phyloP scores from a whole-genome alignment of 2,797 vertebrate genomes.

The Hafferia zeledoni region DNA sequence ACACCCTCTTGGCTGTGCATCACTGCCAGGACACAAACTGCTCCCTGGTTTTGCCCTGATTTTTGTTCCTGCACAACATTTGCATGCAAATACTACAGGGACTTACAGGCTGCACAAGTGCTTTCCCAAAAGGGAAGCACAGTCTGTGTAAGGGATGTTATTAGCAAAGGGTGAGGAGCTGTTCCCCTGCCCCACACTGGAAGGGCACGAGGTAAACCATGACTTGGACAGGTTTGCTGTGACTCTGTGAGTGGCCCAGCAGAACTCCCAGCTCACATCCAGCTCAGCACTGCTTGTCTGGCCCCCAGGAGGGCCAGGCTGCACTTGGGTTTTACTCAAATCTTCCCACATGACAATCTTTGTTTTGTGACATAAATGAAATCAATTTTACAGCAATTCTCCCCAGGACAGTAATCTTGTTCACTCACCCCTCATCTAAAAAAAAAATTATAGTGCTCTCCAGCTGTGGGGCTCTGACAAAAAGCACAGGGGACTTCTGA shows the following conservation, averaged over 20 bases:
- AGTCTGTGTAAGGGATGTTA: neutral
- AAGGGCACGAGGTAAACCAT: rapidly evolving
- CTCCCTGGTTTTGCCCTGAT: neutral
- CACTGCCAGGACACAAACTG: neutral
- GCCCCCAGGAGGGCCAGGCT: neutral
- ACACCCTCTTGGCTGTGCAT: rapidly evolving
- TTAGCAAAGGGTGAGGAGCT: neutral
- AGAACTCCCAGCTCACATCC: neutral
- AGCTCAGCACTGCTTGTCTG: neutral
- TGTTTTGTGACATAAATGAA: neutral
- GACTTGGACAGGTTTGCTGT: neutral
- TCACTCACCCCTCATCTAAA: neutral
- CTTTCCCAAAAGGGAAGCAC: neutral
- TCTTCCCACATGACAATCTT: neutral
- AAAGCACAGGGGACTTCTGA: neutral
- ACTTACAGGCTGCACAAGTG: neutral
- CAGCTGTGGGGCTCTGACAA: neutral
- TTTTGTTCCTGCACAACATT: neutral
- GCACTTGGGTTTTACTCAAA: neutral
- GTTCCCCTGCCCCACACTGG: neutral
- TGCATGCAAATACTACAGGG: neutral
- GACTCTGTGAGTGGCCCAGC: rapidly evolving
- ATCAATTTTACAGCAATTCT: neutral
- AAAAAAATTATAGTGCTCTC: neutral
- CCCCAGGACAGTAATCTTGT: neutral